Conservation (phyloP, 2,888 invertebrate species). For the Caenorhabditis sp. region DNA sequence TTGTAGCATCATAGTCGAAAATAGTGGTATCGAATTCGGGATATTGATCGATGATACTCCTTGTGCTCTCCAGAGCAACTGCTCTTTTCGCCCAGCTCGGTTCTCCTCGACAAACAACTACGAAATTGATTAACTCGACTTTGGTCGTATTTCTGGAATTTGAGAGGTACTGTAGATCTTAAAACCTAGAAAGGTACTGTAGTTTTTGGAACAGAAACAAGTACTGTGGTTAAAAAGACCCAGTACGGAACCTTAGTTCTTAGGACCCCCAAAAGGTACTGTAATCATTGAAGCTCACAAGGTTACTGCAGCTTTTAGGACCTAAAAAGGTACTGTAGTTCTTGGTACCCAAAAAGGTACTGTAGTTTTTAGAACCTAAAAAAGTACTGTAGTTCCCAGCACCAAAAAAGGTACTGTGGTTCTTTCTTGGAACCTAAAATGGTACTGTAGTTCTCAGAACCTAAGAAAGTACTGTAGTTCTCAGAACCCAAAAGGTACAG, state of each 20-base stretch:
- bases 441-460: too few relatives aligned
- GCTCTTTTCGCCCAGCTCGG: conserved; percentile 61
- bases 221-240: too few relatives aligned
- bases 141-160: conserved; percentile 38
- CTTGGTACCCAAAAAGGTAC: background rate
- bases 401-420: conserved; percentile 36
- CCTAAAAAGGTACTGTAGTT: background rate
- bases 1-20: conserved; percentile 69
- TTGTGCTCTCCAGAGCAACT: conserved; percentile 45
- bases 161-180: background rate
- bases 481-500: too few relatives aligned
- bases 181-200: background rate
- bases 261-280: too few relatives aligned
- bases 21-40: conserved; percentile 58
- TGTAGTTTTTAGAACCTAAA: too few relatives aligned
- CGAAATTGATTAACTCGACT: conserved; percentile 57
- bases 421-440: conserved; percentile 28
- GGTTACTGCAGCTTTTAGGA: too few relatives aligned
- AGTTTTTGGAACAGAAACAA: background rate
- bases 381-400: background rate
- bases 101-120: conserved; percentile 52
- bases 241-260: too few relatives aligned
- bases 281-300: background rate
- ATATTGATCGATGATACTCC: conserved; percentile 56
- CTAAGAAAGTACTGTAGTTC: background rate